Conservation (phyloP, 2,113 vertebrate genomes). For the Psilopogon haemacephalus region DNA sequence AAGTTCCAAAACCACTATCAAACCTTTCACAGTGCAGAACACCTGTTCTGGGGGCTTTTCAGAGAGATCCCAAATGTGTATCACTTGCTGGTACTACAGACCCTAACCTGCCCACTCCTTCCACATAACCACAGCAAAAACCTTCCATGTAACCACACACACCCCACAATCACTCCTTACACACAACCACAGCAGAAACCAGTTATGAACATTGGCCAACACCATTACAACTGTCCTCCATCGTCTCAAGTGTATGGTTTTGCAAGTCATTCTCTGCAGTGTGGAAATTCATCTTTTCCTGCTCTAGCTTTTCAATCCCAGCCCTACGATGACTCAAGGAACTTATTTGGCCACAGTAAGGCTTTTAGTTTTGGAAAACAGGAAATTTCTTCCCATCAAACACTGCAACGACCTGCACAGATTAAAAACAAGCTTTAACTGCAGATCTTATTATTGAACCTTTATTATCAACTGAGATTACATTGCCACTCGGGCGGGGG, state of each 20-base stretch:
- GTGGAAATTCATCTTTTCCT: neutral
- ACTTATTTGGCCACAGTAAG: neutral
- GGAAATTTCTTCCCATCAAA: neutral
- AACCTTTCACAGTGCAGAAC: neutral
- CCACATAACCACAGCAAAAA: neutral
- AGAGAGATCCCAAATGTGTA: neutral
- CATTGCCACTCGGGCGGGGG: neutral
- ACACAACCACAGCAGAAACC: neutral
- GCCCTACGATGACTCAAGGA: neutral
- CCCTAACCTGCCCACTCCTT: neutral
- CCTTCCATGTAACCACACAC: no score
- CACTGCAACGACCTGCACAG: neutral
- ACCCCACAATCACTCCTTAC: no score
- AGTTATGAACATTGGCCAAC: neutral
- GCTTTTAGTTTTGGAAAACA: neutral
- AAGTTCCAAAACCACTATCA: neutral
- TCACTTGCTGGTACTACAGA: neutral
- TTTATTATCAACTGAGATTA: slow-evolving; percentile 1
- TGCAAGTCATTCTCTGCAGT: neutral
- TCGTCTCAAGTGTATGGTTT: neutral
- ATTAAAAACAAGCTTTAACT: neutral
- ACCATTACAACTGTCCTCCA: neutral
- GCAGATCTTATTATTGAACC: neutral
- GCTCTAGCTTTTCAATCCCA: neutral
- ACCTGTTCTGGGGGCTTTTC: neutral